These are phyloP conservation scores for Zoanthus gigantus DNA, from an alignment of 92 coral and sea anemone species.

Conservation along the genomic window DNA sequence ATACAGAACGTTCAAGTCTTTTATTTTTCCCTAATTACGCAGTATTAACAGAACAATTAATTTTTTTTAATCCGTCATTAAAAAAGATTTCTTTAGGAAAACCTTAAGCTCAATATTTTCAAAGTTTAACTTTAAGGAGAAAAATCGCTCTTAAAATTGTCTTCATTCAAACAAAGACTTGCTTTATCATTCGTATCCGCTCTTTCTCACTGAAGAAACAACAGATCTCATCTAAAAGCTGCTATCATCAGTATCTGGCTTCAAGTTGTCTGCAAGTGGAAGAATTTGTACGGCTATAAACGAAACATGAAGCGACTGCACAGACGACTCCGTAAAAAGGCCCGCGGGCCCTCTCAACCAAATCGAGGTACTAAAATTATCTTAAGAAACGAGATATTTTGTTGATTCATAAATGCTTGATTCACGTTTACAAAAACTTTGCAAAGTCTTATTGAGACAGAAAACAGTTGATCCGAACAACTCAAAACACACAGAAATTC, in stretches of 20 bases:
- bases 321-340: conserved; percentile 30
- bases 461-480: not conserved
- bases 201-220: not conserved
- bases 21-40: conserved; percentile 2
- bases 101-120: not conserved
- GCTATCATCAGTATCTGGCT: not conserved
- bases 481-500: not conserved
- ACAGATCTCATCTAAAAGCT: not conserved
- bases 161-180: not conserved
- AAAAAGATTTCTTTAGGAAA: not conserved
- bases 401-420: not conserved
- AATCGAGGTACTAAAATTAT: conserved; percentile 16
- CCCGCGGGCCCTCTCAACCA: conserved; percentile 8
- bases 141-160: not conserved
- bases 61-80: conserved; percentile 12
- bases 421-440: not conserved
- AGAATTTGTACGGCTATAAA: not conserved
- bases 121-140: not conserved
- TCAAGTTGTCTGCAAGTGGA: not conserved
- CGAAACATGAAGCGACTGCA: conserved; percentile 33
- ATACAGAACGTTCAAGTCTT: not conserved
- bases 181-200: not conserved
- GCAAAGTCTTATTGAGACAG: not conserved
- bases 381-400: not conserved
- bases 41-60: conserved; percentile 20